Evolutionary conservation across 1,140 invertebrate species (phyloP).

Genomic region (Eumaeus atala): DNA sequence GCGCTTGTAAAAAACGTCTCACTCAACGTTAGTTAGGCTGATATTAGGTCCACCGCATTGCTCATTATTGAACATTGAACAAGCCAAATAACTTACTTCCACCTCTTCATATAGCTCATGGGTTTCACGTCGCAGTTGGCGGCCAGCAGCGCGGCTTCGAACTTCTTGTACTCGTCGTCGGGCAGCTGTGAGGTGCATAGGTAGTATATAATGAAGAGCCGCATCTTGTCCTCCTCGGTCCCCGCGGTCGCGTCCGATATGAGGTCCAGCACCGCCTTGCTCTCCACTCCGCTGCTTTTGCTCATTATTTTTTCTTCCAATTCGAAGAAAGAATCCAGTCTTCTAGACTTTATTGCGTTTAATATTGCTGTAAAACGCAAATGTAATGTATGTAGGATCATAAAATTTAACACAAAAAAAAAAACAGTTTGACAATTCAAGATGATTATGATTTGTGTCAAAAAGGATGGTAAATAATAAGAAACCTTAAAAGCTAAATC

Average conservation of each 20-base stretch:
- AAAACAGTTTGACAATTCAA: too few relatives aligned
- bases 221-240: slow-evolving; percentile 92
- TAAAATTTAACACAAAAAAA: too few relatives aligned
- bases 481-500: too few relatives aligned
- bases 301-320: slow-evolving; percentile 98
- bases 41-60: too few relatives aligned
- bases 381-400: not conserved
- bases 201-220: slow-evolving; percentile 96
- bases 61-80: too few relatives aligned
- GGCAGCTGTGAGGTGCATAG: slow-evolving; percentile 87
- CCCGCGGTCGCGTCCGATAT: slow-evolving; percentile 91
- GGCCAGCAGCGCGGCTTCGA: slow-evolving; percentile 83
- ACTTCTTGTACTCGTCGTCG: slow-evolving; percentile 88
- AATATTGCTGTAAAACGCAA: slow-evolving; percentile 79
- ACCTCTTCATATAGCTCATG: slow-evolving; percentile 90
- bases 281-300: slow-evolving; percentile 79
- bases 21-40: too few relatives aligned
- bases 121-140: slow-evolving; percentile 90
- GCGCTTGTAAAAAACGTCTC: too few relatives aligned
- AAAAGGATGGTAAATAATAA: too few relatives aligned
- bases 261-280: slow-evolving; percentile 85
- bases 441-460: too few relatives aligned
- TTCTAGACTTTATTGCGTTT: slow-evolving; percentile 92
- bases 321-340: slow-evolving; percentile 97
- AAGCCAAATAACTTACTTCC: slow-evolving; percentile 88